Evolutionary conservation across 64 coral and sea anemone species (phyloP).

Genomic region (Dendronephthya gigantea): DNA sequence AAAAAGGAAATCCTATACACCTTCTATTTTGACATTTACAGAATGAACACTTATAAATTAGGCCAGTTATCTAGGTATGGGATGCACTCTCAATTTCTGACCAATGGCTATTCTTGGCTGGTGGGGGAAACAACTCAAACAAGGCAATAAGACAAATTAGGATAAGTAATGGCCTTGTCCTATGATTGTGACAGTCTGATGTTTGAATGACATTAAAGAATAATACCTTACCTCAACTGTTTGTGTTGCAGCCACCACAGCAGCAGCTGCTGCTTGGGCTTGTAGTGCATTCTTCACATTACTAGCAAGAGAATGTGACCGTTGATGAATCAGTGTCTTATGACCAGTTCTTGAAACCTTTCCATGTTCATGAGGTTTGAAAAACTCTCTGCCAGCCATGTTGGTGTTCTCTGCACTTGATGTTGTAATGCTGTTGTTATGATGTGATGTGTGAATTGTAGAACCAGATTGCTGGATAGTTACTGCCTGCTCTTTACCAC

Average conservation of each 20-base stretch:
- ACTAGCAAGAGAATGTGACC: not conserved
- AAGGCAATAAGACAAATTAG: not conserved
- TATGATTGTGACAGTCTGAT: not conserved
- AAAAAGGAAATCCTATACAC: no score
- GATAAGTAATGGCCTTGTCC: not conserved
- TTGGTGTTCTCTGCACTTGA: not conserved
- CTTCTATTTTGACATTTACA: no score
- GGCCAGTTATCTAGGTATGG: not conserved
- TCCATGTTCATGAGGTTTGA: not conserved
- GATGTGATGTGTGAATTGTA: not conserved
- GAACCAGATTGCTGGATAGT: not conserved
- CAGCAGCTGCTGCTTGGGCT: not conserved
- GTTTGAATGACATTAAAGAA: not conserved
- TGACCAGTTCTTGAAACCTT: not conserved
- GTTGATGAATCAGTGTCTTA: not conserved
- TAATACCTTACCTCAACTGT: not conserved
- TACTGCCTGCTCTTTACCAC: not conserved
- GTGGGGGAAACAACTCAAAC: not conserved
- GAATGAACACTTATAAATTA: no score
- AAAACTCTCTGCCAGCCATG: not conserved
- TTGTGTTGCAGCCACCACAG: not conserved
- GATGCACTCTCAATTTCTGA: not conserved
- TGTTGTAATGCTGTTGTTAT: not conserved
- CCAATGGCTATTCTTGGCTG: not conserved
- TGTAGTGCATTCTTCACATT: slow-evolving; percentile 1